Conservation (phyloP, 23 tunicate species). For the Phallusia fumigata region DNA sequence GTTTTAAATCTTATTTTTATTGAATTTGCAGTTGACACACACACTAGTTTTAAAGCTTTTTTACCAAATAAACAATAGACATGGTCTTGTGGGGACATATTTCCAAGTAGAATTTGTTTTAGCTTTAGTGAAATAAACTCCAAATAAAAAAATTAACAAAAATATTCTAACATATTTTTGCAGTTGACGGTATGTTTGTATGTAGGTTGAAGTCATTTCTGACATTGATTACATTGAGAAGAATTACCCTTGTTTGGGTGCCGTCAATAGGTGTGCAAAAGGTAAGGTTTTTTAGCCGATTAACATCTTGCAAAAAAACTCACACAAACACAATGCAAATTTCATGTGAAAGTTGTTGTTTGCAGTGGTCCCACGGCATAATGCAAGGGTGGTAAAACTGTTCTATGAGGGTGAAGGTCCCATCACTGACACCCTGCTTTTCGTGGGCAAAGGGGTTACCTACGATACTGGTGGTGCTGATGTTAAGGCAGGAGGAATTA, state of each 20-base stretch:
- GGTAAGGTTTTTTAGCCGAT: too few relatives aligned
- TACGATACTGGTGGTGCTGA: conserved; percentile 99
- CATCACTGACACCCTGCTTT: conserved; percentile 77
- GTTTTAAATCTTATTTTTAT: too few relatives aligned
- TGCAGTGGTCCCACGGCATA: conserved; percentile 79
- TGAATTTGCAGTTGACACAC: too few relatives aligned
- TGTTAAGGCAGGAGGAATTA: conserved; percentile 97
- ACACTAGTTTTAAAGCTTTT: too few relatives aligned
- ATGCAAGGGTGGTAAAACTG: conserved; percentile 90
- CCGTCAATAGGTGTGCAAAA: conserved; percentile 91
- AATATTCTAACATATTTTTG: too few relatives aligned
- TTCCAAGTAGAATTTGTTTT: too few relatives aligned
- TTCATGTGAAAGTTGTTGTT: background rate
- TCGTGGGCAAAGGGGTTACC: conserved; percentile 98
- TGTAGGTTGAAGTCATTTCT: conserved; percentile 71
- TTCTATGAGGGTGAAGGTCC: conserved; percentile 81
- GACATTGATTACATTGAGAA: conserved; percentile 68
- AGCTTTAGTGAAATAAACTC: too few relatives aligned
- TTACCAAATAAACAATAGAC: background rate
- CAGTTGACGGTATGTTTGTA: too few relatives aligned
- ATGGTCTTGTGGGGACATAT: too few relatives aligned
- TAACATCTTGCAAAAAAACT: too few relatives aligned
- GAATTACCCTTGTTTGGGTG: conserved; percentile 93
- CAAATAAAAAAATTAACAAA: too few relatives aligned
- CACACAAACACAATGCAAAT: too few relatives aligned